These are phyloP conservation scores for Folsomia manolachei DNA, from an alignment of 2,888 invertebrate genomes.

Conservation along the genomic window DNA sequence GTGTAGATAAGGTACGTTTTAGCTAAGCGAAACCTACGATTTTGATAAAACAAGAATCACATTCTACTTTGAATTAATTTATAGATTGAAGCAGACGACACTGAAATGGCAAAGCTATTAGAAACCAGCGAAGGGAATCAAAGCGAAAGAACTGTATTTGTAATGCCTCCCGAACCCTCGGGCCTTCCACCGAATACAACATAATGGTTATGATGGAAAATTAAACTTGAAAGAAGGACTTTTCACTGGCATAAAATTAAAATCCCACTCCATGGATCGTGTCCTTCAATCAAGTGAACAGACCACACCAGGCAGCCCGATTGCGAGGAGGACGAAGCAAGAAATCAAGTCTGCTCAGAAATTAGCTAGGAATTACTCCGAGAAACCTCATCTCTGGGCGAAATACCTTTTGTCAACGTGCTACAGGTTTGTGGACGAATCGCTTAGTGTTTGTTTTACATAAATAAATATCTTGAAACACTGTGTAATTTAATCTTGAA, in stretches of 20 bases:
- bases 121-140: conserved; percentile 72
- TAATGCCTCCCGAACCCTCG: conserved; percentile 82
- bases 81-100: conserved; percentile 58
- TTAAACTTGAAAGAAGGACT: conserved; percentile 45
- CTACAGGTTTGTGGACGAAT: conserved; percentile 63
- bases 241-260: conserved; percentile 42
- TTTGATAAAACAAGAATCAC: background rate
- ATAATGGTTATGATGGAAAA: conserved; percentile 52
- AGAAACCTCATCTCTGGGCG: conserved; percentile 85
- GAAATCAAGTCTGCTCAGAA: conserved; percentile 90
- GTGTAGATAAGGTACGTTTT: conserved; percentile 73
- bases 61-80: conserved; percentile 18
- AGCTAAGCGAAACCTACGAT: background rate
- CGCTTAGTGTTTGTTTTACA: background rate
- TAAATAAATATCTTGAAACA: background rate
- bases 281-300: conserved; percentile 39
- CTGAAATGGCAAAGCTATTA: conserved; percentile 64
- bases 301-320: conserved; percentile 72
- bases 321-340: conserved; percentile 90
- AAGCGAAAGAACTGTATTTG: conserved; percentile 89
- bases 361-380: conserved; percentile 64
- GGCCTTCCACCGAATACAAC: conserved; percentile 53
- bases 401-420: conserved; percentile 83
- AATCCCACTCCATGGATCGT: conserved; percentile 41
- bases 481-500: conserved; percentile 30